Evolutionary conservation across 1,140 invertebrate species (phyloP), one percentile per base, ranked within the genome.

Genomic region (Leptestheria dahalacensis): DNA sequence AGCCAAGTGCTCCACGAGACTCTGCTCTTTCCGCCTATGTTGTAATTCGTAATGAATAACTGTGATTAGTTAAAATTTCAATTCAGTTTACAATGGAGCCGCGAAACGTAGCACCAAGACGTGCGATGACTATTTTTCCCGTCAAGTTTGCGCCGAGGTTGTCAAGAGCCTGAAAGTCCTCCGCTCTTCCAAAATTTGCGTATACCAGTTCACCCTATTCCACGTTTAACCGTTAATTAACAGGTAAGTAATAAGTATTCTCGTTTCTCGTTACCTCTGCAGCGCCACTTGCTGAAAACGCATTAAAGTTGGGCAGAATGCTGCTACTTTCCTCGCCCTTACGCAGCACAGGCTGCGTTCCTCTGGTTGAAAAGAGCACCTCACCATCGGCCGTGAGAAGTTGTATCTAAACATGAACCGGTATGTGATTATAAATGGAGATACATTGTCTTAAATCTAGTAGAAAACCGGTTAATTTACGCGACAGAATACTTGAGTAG

Each of bases 51-150:
- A n/a, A n/a, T n/a, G n/a, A n/a, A n/a, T n/a, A n/a, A n/a, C n/a
- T n/a, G n/a, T n/a, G n/a, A n/a, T n/a, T n/a, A n/a, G n/a, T n/a
- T n/a, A n/a, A n/a, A n/a, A n/a, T n/a, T n/a, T 12, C 11, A 21
- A 12, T 12, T 21, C 11, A 18, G 12, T n/a, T n/a, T 21, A 18
- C n/a, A 1, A 21, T 75, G 58, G 73, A 74, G 24, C 74, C 75
- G 47, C 77, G 68, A 62, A 77, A 78, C 21, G 73, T 71, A 29
- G 68, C 69, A 12, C 77, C 77, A 65, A 76, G 78, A 58, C 75
- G 66, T 12, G 74, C 68, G 11, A 78, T 64, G 10, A 75, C 66
- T 53, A 79, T 73, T 59, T 66, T 70, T 1, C 71, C 71, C 4
- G 65, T 67, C 2, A 76, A 56, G 20, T 68, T 60, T 21, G 77